Evolutionary conservation across 2,888 invertebrate genomes (phyloP).

Genomic region (Eupithecia insigniata): DNA sequence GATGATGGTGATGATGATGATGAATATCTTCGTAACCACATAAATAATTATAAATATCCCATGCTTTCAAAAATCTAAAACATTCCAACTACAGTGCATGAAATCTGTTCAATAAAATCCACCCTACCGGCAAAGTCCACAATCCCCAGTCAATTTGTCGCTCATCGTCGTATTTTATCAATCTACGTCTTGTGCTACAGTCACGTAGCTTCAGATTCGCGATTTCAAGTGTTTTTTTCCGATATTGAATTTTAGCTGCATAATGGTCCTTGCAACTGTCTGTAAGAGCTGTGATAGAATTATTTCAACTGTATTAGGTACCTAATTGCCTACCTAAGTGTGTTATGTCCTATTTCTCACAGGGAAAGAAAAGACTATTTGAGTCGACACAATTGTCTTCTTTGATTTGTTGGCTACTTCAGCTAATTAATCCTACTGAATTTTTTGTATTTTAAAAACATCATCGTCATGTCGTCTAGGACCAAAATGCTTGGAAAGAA

Average conservation of each 20-base stretch:
- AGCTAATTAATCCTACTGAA: no score
- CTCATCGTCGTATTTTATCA: slow-evolving; percentile 24
- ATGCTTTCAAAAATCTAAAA: not conserved
- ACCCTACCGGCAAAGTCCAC: not conserved
- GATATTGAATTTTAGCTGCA: not conserved
- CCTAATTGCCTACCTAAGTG: not conserved
- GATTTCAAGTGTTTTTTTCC: not conserved
- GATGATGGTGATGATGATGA: no score
- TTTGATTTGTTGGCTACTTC: no score
- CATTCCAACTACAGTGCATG: not conserved
- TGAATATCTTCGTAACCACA: no score
- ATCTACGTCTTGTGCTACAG: slow-evolving; percentile 18
- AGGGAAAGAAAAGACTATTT: no score
- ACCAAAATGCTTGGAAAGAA: no score
- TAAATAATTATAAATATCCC: no score
- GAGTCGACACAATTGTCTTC: no score
- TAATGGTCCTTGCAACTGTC: not conserved
- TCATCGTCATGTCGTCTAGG: no score
- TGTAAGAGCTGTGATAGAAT: not conserved
- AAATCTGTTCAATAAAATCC: not conserved
- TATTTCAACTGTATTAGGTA: not conserved
- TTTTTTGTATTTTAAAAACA: no score
- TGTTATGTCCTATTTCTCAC: no score
- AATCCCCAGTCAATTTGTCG: slow-evolving; percentile 15
- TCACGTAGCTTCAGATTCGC: slow-evolving; percentile 25